These are phyloP conservation scores for Cephus nigrinus DNA, from an alignment of 2,888 invertebrate genomes.

Conservation along the genomic window DNA sequence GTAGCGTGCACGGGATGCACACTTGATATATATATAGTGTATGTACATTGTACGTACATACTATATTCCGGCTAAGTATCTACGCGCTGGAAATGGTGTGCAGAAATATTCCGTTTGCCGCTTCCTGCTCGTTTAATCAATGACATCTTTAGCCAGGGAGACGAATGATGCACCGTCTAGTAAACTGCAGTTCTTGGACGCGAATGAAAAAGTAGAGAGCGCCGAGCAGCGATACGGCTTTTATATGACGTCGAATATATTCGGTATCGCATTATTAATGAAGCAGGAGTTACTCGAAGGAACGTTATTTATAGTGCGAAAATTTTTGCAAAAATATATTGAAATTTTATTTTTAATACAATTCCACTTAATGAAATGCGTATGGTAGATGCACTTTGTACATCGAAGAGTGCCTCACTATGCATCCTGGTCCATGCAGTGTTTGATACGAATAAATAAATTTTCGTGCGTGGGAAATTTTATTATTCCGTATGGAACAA, in stretches of 20 bases:
- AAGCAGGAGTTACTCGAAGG: background rate
- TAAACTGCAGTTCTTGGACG: slow-evolving; percentile 7
- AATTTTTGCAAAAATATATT: background rate
- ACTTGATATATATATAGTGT: slow-evolving; percentile 5
- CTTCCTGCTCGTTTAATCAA: slow-evolving; percentile 55
- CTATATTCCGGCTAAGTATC: background rate
- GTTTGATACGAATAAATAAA: background rate
- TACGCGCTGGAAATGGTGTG: background rate
- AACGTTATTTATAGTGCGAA: background rate
- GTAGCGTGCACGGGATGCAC: slow-evolving; percentile 3
- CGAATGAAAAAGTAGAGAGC: background rate
- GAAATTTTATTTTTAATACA: background rate
- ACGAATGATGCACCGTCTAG: slow-evolving; percentile 11
- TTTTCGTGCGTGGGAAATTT: background rate
- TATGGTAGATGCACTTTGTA: background rate
- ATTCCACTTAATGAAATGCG: background rate
- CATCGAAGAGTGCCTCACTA: background rate
- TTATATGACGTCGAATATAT: background rate
- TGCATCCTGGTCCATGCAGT: background rate
- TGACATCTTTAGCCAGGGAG: slow-evolving; percentile 48
- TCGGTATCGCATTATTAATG: background rate
- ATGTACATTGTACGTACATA: background rate
- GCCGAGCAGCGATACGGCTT: background rate
- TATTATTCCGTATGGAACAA: background rate
- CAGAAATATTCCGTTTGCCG: slow-evolving; percentile 20